Percentiles rank a stretch among this genome's conserved stretches.
phyloP scores from a whole-genome alignment of 2,888 invertebrate species.

The Malthinus flaveolus region DNA sequence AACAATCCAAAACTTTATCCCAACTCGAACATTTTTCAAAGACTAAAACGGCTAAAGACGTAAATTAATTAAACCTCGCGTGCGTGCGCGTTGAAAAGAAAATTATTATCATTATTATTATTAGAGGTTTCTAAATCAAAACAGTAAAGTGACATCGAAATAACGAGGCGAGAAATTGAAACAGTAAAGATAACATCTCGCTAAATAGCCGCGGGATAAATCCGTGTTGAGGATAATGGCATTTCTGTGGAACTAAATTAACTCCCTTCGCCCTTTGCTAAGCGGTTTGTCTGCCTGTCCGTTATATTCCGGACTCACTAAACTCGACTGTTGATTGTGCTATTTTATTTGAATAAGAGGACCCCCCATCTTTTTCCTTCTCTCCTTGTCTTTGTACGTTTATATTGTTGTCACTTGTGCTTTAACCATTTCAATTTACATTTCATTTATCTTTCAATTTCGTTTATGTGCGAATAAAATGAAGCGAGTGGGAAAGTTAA shows the following conservation, averaged over 20 bases:
- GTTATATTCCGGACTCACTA: conserved; percentile 17
- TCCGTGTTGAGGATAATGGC: conserved; percentile 52
- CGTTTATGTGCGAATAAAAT: not conserved
- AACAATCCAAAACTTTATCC: conserved; percentile 28
- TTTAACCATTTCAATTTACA: conserved; percentile 28
- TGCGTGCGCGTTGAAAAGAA: not conserved
- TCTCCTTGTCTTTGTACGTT: too few relatives aligned
- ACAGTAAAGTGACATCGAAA: conserved; percentile 45
- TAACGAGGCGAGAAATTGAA: conserved; percentile 56
- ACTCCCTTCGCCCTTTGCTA: conserved; percentile 48
- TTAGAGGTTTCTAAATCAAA: conserved; percentile 14
- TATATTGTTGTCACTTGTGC: conserved; percentile 28
- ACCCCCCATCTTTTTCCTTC: conserved; percentile 6
- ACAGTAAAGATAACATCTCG: conserved; percentile 56
- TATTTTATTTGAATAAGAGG: conserved; percentile 25
- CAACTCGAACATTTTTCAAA: not conserved
- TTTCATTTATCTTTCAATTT: conserved; percentile 23
- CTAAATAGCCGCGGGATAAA: conserved; percentile 54
- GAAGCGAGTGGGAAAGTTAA: too few relatives aligned
- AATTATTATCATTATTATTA: conserved; percentile 1
- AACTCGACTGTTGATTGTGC: conserved; percentile 18
- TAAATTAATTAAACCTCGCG: not conserved
- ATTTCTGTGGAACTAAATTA: conserved; percentile 52
- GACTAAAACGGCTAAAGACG: not conserved
- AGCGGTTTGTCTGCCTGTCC: conserved; percentile 44